Evolutionary conservation across 2,797 vertebrate genomes (phyloP), one percentile per base, ranked within the genome.

Genomic region (Xenentodon cancila): DNA sequence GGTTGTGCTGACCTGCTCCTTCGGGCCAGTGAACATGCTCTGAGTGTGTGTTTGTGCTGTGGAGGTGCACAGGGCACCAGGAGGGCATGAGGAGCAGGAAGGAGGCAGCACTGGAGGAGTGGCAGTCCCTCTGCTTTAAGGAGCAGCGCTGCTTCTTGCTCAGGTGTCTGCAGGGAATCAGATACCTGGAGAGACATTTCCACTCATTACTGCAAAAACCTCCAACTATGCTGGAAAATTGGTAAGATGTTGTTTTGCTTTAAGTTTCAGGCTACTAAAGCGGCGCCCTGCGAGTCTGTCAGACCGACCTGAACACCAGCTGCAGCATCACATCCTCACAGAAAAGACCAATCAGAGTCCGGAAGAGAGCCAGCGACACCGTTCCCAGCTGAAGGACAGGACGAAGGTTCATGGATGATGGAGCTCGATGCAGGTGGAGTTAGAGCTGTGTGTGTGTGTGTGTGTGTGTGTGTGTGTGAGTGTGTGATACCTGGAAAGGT

Each of bases 301-400:
- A 13, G 48, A 75, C 89, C 57, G 86, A 99, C 97, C 97, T 96
- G 92, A 99, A 91, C 84, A 99, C 88, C 7, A 99, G 93, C 64
- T 99, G 97, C 57, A 99, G 80, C 96, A 99, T 98, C 66, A 98
- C 95, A 50, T 99, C 97, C 88, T 99, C 97, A 88, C 97, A 99
- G 80, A 97, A 96, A 75, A 99, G 93, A 59, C 95, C 94, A 68
- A 98, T 97, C 52, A 99, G 95, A 0, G 96, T 98, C 85, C 94
- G 92, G 92, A 99, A 99, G 73, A 99, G 89, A 0, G 96, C 94
- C 91, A 99, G 91, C 22, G 97, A 99, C 81, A 99, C 97, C 2
- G 96, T 96, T 18, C 97, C 98, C 67, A 99, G 82, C 97, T 99
- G 59, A 68, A 2, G 27, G n/a, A 88, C 85, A 93, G 88, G 48